Conservation (phyloP, 2,888 invertebrate species). For the Vanessa cardui region DNA sequence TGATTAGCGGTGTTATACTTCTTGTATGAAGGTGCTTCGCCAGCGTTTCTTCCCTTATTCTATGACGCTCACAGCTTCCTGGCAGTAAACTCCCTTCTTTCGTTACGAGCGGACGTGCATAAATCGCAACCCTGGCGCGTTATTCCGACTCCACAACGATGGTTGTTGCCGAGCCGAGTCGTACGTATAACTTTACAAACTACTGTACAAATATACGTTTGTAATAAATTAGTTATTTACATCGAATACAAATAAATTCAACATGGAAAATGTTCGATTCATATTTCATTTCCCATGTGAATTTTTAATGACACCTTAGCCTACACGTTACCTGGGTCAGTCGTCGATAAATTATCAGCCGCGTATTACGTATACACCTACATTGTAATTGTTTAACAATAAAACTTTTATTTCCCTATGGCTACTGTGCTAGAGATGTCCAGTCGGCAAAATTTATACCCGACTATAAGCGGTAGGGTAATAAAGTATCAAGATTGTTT, state of each 20-base stretch:
- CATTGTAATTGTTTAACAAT: constrained; percentile 35
- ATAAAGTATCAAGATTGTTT: not conserved
- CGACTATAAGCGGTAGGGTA: constrained; percentile 54
- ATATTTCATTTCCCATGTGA: constrained; percentile 61
- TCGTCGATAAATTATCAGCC: constrained; percentile 47
- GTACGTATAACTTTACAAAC: constrained; percentile 45
- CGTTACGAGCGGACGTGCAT: constrained; percentile 47
- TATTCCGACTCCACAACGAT: constrained; percentile 60
- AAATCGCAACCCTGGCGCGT: constrained; percentile 50
- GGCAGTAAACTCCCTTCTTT: constrained; percentile 43
- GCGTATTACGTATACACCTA: constrained; percentile 42
- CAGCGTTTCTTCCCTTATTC: constrained; percentile 35
- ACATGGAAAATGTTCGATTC: constrained; percentile 30
- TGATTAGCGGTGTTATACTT: constrained; percentile 15
- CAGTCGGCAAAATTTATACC: constrained; percentile 69
- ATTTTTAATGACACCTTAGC: constrained; percentile 54
- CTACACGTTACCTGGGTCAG: constrained; percentile 34
- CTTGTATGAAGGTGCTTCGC: constrained; percentile 25
- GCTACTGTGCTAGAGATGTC: constrained; percentile 70
- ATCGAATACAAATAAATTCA: constrained; percentile 14
- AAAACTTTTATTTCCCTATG: constrained; percentile 34
- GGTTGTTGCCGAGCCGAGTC: constrained; percentile 52
- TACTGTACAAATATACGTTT: not conserved
- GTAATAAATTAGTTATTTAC: not conserved
- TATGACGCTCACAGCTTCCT: constrained; percentile 44